These are phyloP conservation scores for Pyrrhia umbra DNA, from an alignment of 2,888 invertebrate species.

Conservation along the genomic window DNA sequence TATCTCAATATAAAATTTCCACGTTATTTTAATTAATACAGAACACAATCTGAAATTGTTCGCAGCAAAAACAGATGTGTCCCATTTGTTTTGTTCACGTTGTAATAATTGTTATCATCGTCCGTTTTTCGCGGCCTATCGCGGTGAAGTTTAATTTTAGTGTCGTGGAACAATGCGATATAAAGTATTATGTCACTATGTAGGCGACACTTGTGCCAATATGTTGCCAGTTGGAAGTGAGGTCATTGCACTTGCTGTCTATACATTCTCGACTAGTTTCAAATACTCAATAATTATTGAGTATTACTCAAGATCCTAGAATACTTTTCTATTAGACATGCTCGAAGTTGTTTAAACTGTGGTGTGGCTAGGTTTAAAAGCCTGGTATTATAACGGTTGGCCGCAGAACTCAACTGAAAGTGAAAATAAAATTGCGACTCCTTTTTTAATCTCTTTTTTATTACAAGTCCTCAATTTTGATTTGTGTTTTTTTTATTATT, in stretches of 20 bases:
- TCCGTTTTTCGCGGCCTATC: conserved; percentile 18
- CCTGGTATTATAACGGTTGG: not conserved
- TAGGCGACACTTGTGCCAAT: conserved; percentile 62
- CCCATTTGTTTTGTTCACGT: conserved; percentile 37
- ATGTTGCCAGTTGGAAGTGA: conserved; percentile 22
- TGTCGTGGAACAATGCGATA: conserved; percentile 37
- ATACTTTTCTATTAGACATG: not conserved
- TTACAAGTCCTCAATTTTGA: too few relatives aligned
- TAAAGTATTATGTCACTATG: conserved; percentile 25
- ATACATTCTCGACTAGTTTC: conserved; percentile 1
- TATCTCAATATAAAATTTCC: not conserved
- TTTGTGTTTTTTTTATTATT: not conserved
- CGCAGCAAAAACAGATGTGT: conserved; percentile 38
- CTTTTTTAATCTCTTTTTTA: too few relatives aligned
- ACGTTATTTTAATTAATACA: not conserved
- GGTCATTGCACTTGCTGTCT: conserved; percentile 51
- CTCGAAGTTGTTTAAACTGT: not conserved
- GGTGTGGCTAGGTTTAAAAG: not conserved
- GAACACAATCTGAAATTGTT: conserved; percentile 18
- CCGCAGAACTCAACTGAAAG: not conserved
- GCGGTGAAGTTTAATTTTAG: conserved; percentile 43
- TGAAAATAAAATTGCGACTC: not conserved
- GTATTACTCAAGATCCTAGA: too few relatives aligned
- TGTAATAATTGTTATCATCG: conserved; percentile 30
- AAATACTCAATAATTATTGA: conserved; percentile 18